Percentiles rank a stretch among this genome's conserved stretches.
phyloP scores from a whole-genome alignment of 2,797 vertebrate genomes.

The Botia kubotai region DNA sequence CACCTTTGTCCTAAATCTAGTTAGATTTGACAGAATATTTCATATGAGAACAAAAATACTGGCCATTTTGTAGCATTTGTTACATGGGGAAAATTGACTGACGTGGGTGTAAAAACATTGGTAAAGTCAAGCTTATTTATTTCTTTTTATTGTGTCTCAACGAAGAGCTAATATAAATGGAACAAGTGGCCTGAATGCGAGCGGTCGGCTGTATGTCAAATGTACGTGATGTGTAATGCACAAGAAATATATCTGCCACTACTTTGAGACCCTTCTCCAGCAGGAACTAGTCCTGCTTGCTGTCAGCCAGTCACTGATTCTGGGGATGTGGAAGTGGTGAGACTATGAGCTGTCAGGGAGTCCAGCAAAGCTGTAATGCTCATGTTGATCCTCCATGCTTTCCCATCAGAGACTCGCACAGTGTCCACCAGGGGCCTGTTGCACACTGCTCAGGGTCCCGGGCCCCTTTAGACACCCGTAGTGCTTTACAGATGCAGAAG shows the following conservation, averaged over 20 bases:
- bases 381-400: slow-evolving; percentile 38
- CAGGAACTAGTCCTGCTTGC: slow-evolving; percentile 46
- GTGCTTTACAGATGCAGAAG: slow-evolving; percentile 55
- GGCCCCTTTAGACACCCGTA: slow-evolving; percentile 53
- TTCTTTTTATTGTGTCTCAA: slow-evolving; percentile 55
- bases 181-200: neutral
- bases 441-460: slow-evolving; percentile 47
- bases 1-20: slow-evolving; percentile 18
- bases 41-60: slow-evolving; percentile 23
- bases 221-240: slow-evolving; percentile 54
- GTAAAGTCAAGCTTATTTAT: slow-evolving; percentile 62
- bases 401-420: slow-evolving; percentile 55
- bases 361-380: slow-evolving; percentile 46
- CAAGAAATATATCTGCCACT: slow-evolving; percentile 54
- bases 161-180: slow-evolving; percentile 13
- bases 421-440: slow-evolving; percentile 47
- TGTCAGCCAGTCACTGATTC: slow-evolving; percentile 40
- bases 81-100: slow-evolving; percentile 41
- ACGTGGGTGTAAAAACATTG: slow-evolving; percentile 60
- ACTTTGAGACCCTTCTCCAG: slow-evolving; percentile 46
- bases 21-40: slow-evolving; percentile 39
- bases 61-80: slow-evolving; percentile 63
- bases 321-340: slow-evolving; percentile 27
- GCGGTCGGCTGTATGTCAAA: slow-evolving; percentile 4
- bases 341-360: slow-evolving; percentile 53